phyloP scores from a whole-genome alignment of 2,888 invertebrate species.

The Coleophora deauratella region DNA sequence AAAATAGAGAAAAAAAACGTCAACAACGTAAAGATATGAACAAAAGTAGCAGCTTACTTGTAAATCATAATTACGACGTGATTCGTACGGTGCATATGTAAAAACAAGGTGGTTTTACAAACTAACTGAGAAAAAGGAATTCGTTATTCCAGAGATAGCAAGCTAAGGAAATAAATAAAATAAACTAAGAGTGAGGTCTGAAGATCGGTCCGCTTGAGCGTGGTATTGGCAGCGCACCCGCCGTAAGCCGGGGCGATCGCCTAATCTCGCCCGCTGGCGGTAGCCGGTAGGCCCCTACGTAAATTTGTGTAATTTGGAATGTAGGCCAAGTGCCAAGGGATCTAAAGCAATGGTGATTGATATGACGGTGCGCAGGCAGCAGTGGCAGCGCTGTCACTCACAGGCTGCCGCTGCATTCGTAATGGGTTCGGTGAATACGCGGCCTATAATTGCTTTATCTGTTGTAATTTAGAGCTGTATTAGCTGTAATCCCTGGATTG shows the following conservation, averaged over 20 bases:
- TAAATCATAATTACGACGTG: too few species aligned
- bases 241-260: slow-evolving; percentile 54
- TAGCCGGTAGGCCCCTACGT: slow-evolving; percentile 61
- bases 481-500: too few species aligned
- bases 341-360: slow-evolving; percentile 67
- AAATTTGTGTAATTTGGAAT: slow-evolving; percentile 73
- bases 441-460: too few species aligned
- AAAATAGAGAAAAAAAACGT: too few species aligned
- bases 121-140: too few species aligned
- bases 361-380: slow-evolving; percentile 49
- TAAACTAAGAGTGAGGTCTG: slow-evolving; percentile 7
- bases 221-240: slow-evolving; percentile 52
- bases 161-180: too few species aligned
- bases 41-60: too few species aligned
- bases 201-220: slow-evolving; percentile 52
- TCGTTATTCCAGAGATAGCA: too few species aligned
- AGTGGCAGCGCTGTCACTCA: slow-evolving; percentile 35
- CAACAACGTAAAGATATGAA: slow-evolving; percentile 30
- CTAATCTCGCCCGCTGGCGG: slow-evolving; percentile 60
- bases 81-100: too few species aligned
- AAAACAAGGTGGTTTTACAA: too few species aligned
- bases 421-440: slow-evolving; percentile 22
- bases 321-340: slow-evolving; percentile 73
- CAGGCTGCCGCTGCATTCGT: slow-evolving; percentile 51
- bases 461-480: too few species aligned